Base-by-base conservation (phyloP, 1,140 invertebrate species). In the Brachionus koreanus region DNA sequence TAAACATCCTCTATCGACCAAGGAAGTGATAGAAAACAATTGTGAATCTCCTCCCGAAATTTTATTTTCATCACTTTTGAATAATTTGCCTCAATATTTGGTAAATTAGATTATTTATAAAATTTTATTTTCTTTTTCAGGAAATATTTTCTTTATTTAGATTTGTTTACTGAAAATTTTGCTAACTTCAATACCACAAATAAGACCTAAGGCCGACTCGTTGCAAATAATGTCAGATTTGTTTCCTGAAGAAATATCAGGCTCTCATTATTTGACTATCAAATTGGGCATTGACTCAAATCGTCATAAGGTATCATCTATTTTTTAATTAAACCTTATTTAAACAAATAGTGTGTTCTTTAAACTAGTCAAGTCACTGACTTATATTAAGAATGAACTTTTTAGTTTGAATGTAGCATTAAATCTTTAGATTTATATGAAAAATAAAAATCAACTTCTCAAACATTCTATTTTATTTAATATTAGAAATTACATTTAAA, bases 141-240 rank as follows among this genome's bases (percentile, higher is more conserved):
- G 13, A 39, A 84, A 35, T 29, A 35, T 63, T 39, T 57, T 0
- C 81, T 83, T 61, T 82, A 74, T 85, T 61, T 84, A 90, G 89
- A 98, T 98, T 85, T 95, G 96, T 19, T 86, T 98, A 19, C 88
- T 99, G 16, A 99, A 99, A 91, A 96, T 99, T 85, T 90, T 99
- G 25, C 90, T 99, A 57, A 97, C 97, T 63, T 95, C 97, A 65
- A 95, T 96, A 16, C 97, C 97, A 0, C 98, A 96, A 3, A 97
- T 95, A 19, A 99, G 98, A 89, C 93, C 95, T 16, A 99, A 98
- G 90, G 95, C 94, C 35, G 97, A 99, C 87, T 97, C 96, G 74
- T 96, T 98, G 85, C 98, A 98, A 89, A 98, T 99, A 46, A 93
- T 98, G 91, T 93, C 95, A 63, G 98, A 99, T 90, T 93, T 99